phyloP scores from a whole-genome alignment of 2,888 invertebrate species.

The Belgica antarctica region DNA sequence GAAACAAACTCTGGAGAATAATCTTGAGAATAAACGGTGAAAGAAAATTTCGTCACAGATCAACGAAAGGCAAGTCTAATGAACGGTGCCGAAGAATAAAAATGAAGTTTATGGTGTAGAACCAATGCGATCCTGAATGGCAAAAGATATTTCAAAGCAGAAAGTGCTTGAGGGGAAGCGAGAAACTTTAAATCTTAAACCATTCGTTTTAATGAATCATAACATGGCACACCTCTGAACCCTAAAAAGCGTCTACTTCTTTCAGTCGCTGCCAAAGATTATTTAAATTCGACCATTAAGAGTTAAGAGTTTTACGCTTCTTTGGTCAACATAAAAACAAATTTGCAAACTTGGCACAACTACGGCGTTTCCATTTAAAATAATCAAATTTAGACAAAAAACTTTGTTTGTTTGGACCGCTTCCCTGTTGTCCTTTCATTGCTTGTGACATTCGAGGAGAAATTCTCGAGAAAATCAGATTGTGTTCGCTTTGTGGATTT shows the following conservation, averaged over 20 bases:
- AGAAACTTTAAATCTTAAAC: neutral
- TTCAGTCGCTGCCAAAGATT: no score
- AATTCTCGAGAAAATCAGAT: neutral
- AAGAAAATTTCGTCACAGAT: no score
- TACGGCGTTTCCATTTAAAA: neutral
- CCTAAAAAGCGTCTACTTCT: no score
- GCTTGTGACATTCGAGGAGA: neutral
- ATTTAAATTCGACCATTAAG: no score
- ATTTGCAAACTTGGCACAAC: no score
- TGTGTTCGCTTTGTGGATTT: conserved; percentile 9
- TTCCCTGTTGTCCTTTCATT: neutral
- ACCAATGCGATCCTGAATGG: conserved; percentile 5
- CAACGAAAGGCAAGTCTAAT: conserved; percentile 3
- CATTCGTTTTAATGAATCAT: neutral
- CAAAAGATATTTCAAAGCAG: neutral
- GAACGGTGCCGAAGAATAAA: neutral
- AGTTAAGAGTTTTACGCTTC: no score
- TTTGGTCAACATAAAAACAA: no score
- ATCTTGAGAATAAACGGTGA: no score
- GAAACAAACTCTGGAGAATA: no score
- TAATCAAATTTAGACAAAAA: neutral
- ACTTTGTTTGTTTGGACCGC: neutral
- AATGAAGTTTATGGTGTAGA: conserved; percentile 35
- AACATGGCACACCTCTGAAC: neutral
- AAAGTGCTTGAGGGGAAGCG: neutral